Evolutionary conservation across 2,113 vertebrate species (phyloP).

Genomic region (Caranx ignobilis): DNA sequence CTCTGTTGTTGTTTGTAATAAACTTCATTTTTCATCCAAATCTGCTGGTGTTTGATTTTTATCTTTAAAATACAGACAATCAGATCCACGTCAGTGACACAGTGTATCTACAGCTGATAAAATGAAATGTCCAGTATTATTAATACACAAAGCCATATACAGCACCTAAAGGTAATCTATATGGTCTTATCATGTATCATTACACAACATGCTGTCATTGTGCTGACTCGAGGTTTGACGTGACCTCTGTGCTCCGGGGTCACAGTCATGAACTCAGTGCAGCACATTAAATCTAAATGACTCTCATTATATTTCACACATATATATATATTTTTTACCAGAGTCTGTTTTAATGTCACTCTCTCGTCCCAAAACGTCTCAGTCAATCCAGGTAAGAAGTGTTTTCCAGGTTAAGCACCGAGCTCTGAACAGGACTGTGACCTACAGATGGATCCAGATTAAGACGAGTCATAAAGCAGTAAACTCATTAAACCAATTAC

Average conservation of each 20-base stretch:
- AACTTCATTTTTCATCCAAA: conserved; percentile 83
- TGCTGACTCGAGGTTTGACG: too few species aligned
- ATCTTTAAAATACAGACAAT: not conserved
- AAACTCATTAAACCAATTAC: conserved; percentile 63
- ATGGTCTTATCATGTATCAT: too few species aligned
- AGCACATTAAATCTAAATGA: not conserved
- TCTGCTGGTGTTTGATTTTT: not conserved
- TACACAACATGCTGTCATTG: too few species aligned
- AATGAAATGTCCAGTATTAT: too few species aligned
- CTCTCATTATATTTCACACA: not conserved
- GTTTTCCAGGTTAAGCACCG: too few species aligned
- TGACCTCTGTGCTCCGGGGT: not conserved
- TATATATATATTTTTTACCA: too few species aligned
- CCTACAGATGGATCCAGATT: conserved; percentile 10
- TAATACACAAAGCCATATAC: too few species aligned
- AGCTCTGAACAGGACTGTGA: not conserved
- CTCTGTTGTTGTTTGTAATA: conserved; percentile 83
- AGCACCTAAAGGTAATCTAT: too few species aligned
- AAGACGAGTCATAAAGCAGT: conserved; percentile 3
- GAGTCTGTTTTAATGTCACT: too few species aligned
- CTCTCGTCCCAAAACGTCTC: not conserved
- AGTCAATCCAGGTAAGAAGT: not conserved
- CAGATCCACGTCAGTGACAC: too few species aligned
- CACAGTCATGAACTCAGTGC: not conserved
- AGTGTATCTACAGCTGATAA: too few species aligned